phyloP scores from a whole-genome alignment of 2,888 invertebrate species.

The Agonum fuliginosum region DNA sequence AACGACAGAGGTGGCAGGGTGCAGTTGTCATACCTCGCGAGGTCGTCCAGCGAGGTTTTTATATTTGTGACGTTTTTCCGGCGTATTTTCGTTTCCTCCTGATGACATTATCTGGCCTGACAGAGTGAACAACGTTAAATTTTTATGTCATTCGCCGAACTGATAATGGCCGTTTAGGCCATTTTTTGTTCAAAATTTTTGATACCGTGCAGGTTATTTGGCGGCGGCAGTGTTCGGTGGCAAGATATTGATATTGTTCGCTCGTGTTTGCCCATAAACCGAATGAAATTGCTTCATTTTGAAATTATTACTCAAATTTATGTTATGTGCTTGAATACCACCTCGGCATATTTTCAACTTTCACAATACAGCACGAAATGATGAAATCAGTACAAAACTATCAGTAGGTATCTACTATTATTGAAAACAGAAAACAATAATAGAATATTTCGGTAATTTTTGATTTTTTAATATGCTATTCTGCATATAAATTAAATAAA shows the following conservation, averaged over 20 bases:
- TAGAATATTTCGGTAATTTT: too few relatives aligned
- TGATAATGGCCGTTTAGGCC: slow-evolving; percentile 50
- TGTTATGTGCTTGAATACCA: slow-evolving; percentile 5
- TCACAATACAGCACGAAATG: too few relatives aligned
- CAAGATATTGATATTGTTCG: slow-evolving; percentile 42
- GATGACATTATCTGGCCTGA: slow-evolving; percentile 56
- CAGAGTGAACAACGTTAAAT: slow-evolving; percentile 55
- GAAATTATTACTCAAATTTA: slow-evolving; percentile 42
- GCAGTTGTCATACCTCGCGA: slow-evolving; percentile 6
- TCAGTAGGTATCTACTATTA: too few relatives aligned
- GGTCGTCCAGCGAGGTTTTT: slow-evolving; percentile 32
- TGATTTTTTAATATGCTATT: too few relatives aligned
- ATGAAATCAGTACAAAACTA: too few relatives aligned
- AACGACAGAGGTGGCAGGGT: not conserved
- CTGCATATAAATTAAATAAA: too few relatives aligned
- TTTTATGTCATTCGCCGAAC: slow-evolving; percentile 52
- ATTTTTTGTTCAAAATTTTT: slow-evolving; percentile 45
- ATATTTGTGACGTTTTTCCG: slow-evolving; percentile 50
- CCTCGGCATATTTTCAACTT: slow-evolving; percentile 3
- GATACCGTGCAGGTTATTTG: slow-evolving; percentile 26
- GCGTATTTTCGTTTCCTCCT: slow-evolving; percentile 49
- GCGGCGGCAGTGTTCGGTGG: not conserved
- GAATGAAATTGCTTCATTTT: slow-evolving; percentile 41
- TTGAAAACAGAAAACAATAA: too few relatives aligned
- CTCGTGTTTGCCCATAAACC: slow-evolving; percentile 40